Evolutionary conservation across 2,888 invertebrate species (phyloP).

Genomic region (Apodemia hepburni): DNA sequence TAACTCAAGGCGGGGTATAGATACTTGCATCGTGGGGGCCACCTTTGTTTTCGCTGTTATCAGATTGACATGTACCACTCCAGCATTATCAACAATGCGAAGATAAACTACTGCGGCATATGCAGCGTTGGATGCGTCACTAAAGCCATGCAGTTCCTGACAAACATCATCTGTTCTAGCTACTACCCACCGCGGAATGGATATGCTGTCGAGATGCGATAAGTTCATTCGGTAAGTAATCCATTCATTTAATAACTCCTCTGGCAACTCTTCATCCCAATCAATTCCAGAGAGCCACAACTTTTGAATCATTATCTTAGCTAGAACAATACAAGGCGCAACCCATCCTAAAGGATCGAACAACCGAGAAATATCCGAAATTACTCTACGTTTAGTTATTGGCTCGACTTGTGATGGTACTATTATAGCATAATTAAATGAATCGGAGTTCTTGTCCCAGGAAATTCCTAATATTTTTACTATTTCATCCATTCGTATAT

Average conservation of each 20-base stretch:
- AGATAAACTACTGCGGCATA: constrained; percentile 32
- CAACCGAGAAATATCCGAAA: constrained; percentile 34
- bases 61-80: constrained; percentile 20
- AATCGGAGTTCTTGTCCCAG: constrained; percentile 33
- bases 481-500: neutral
- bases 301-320: constrained; percentile 29
- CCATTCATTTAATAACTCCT: constrained; percentile 26
- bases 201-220: constrained; percentile 17
- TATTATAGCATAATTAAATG: constrained; percentile 29
- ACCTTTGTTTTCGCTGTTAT: constrained; percentile 33
- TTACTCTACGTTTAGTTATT: constrained; percentile 32
- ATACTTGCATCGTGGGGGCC: neutral
- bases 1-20: constrained; percentile 4
- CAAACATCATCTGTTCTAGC: constrained; percentile 3
- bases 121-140: constrained; percentile 30
- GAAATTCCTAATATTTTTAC: constrained; percentile 32
- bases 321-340: constrained; percentile 28
- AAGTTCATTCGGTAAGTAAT: constrained; percentile 22
- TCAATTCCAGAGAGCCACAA: too few relatives aligned
- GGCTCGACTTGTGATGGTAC: constrained; percentile 22
- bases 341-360: constrained; percentile 38
- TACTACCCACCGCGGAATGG: constrained; percentile 30
- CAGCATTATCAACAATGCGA: constrained; percentile 11
- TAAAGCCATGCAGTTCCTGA: constrained; percentile 31
- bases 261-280: constrained; percentile 30